Conservation (phyloP, 2,888 invertebrate genomes). For the Dugesia japonica region DNA sequence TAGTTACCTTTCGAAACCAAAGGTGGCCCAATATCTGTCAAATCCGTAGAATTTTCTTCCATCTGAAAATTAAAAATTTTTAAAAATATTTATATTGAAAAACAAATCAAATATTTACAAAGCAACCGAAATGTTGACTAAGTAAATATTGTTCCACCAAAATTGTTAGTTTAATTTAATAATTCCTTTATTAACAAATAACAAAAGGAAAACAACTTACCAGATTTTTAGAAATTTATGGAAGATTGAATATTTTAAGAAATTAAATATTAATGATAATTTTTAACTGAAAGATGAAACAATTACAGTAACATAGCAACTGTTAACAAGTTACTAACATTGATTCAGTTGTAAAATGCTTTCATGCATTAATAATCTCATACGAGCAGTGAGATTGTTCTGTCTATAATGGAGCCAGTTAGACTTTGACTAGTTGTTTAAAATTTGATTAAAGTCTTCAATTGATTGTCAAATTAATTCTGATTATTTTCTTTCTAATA, state of each 20-base stretch:
- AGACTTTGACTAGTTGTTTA: too few relatives aligned
- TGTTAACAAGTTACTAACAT: conserved; percentile 4
- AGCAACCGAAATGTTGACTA: neutral
- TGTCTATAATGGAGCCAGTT: neutral
- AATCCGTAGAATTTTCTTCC: conserved; percentile 5
- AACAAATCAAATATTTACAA: neutral
- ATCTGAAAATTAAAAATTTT: neutral
- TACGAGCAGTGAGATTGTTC: neutral
- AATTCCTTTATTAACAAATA: neutral
- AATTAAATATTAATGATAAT: neutral
- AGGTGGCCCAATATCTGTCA: neutral
- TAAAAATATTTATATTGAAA: neutral
- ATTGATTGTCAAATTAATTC: too few relatives aligned
- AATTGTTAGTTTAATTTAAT: too few relatives aligned
- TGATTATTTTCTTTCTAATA: too few relatives aligned
- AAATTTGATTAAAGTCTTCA: too few relatives aligned
- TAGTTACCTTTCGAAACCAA: neutral
- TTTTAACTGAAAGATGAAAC: neutral
- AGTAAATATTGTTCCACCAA: neutral
- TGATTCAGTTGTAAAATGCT: neutral
- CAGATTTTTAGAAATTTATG: neutral
- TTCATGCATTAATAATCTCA: neutral
- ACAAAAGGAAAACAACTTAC: neutral
- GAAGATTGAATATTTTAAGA: neutral
- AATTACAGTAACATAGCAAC: neutral